These are phyloP conservation scores for Drosophila sulfurigaster DNA, from an alignment of 1,140 invertebrate genomes.

Conservation along the genomic window DNA sequence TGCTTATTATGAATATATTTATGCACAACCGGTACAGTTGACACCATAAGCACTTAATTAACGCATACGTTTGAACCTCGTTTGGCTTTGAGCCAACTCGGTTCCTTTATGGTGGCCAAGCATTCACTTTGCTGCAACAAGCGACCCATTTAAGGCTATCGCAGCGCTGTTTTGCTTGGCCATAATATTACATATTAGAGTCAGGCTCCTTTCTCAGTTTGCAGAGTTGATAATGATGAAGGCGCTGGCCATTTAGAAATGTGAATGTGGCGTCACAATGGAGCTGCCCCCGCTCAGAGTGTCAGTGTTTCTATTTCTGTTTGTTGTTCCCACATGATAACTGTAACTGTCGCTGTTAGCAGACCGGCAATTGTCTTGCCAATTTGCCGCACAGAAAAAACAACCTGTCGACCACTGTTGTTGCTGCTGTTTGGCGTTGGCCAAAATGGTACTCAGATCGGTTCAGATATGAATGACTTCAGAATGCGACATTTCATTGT, in stretches of 20 bases:
- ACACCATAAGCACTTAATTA: slow-evolving; percentile 79
- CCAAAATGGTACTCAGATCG: slow-evolving; percentile 70
- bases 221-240: slow-evolving; percentile 71
- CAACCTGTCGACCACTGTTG: slow-evolving; percentile 67
- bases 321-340: slow-evolving; percentile 73
- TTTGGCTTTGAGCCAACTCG: slow-evolving; percentile 37
- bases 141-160: slow-evolving; percentile 72
- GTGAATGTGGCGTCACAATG: slow-evolving; percentile 32
- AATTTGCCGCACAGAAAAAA: slow-evolving; percentile 55
- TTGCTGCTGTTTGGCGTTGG: slow-evolving; percentile 31
- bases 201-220: slow-evolving; percentile 44
- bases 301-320: slow-evolving; percentile 26
- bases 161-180: slow-evolving; percentile 43
- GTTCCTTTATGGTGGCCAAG: slow-evolving; percentile 50
- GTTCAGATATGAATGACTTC: slow-evolving; percentile 47
- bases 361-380: slow-evolving; percentile 74
- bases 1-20: slow-evolving; percentile 53
- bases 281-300: neutral
- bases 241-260: slow-evolving; percentile 56
- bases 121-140: slow-evolving; percentile 59
- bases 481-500: slow-evolving; percentile 79
- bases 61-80: slow-evolving; percentile 27
- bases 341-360: slow-evolving; percentile 48
- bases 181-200: slow-evolving; percentile 40
- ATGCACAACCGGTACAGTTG: slow-evolving; percentile 67